These are phyloP conservation scores for Rhopilema esculentum DNA, from an alignment of 30 jellyfish, hydroid and myxozoan genomes.

Conservation along the genomic window DNA sequence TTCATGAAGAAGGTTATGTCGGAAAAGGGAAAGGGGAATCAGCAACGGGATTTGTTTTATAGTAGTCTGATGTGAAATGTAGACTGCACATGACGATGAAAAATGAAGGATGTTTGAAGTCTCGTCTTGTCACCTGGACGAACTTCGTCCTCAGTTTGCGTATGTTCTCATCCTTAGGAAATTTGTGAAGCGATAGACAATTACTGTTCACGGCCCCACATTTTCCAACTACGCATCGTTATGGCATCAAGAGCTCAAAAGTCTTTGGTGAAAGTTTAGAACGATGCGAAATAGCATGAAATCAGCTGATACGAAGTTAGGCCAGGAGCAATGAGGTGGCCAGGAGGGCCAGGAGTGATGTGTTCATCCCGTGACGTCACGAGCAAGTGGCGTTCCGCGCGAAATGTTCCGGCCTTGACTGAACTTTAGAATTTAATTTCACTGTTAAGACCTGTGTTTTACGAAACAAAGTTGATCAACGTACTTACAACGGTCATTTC, in stretches of 20 bases:
- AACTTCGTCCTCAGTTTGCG: background rate
- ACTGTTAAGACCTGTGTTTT: too few relatives aligned
- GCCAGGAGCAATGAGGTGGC: background rate
- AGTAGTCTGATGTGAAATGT: background rate
- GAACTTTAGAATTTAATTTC: too few relatives aligned
- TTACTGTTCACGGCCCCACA: slow-evolving; percentile 2
- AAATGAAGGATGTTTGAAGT: background rate
- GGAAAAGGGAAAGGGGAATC: background rate
- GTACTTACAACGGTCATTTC: too few relatives aligned
- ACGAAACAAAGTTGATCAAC: too few relatives aligned
- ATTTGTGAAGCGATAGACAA: background rate
- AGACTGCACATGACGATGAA: background rate
- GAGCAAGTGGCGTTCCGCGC: background rate
- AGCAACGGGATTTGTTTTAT: background rate
- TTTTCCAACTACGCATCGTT: background rate
- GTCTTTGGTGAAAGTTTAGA: background rate
- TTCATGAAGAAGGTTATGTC: too few relatives aligned
- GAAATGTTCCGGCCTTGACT: too few relatives aligned
- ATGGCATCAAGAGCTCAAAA: background rate
- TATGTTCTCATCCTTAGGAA: background rate
- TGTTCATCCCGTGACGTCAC: background rate
- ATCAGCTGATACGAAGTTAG: background rate
- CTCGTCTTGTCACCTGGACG: background rate
- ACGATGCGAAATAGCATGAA: background rate
- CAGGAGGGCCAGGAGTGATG: background rate